Percentiles rank a stretch among this genome's conserved stretches.
phyloP scores from a whole-genome alignment of 2,888 invertebrate genomes.

The Rotaria sp. region DNA sequence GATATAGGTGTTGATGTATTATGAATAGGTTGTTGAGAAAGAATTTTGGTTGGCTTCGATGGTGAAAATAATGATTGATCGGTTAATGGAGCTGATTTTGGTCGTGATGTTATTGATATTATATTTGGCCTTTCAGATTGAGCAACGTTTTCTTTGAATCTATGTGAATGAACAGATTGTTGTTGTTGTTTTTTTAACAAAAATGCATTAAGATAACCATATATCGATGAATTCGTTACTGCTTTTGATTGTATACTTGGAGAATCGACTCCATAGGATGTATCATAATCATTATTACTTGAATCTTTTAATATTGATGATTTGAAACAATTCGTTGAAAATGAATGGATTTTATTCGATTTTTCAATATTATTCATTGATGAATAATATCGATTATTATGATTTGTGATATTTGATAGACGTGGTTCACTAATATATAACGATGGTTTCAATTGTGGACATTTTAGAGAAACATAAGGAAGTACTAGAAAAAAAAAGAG shows the following conservation, averaged over 20 bases:
- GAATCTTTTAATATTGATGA: background rate
- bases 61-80: background rate
- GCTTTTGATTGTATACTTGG: background rate
- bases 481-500: background rate
- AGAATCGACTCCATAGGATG: background rate
- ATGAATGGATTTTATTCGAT: background rate
- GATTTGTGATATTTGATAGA: background rate
- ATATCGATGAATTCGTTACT: background rate
- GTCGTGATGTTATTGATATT: background rate
- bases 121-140: background rate
- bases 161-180: background rate
- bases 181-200: background rate
- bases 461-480: background rate
- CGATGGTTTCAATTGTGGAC: background rate
- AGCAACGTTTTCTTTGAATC: background rate
- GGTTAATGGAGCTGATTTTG: background rate
- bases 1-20: background rate
- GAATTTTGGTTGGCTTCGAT: background rate
- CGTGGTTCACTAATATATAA: slow-evolving; percentile 26
- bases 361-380: background rate
- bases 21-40: background rate
- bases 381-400: background rate
- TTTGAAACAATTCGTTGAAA: background rate
- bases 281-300: background rate
- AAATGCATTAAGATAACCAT: background rate